A percentile compares a stretch with the other conserved stretches of the same genome.
These are phyloP conservation scores for Desmodus rotundus DNA, from an alignment of 2,113 vertebrate species.

Conservation along the genomic window DNA sequence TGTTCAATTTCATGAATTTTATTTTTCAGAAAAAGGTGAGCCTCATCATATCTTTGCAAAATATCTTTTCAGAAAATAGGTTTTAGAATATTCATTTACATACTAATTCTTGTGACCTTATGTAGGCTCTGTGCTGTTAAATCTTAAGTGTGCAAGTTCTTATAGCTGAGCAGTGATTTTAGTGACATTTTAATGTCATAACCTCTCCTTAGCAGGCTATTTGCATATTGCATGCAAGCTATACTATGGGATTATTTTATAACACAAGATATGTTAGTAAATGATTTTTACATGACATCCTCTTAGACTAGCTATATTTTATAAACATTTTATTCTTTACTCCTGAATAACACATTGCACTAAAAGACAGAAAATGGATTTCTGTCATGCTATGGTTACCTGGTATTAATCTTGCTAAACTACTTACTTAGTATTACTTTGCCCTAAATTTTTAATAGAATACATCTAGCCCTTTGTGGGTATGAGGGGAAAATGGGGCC, in stretches of 20 bases:
- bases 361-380: not conserved
- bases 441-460: not conserved
- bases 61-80: not conserved
- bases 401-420: not conserved
- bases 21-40: not conserved
- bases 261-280: not conserved
- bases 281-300: not conserved
- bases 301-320: not conserved
- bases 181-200: slow-evolving; percentile 41
- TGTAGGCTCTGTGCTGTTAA: not conserved
- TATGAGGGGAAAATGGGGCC: not conserved
- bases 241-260: not conserved
- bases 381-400: not conserved
- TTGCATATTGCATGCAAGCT: not conserved
- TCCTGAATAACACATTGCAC: not conserved
- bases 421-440: slow-evolving; percentile 10
- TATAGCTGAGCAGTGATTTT: not conserved
- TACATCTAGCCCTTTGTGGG: not conserved
- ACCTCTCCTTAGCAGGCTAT: not conserved
- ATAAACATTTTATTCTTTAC: not conserved
- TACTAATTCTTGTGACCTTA: not conserved
- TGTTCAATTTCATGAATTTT: not conserved
- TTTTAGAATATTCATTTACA: slow-evolving; percentile 27
- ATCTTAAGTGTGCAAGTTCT: not conserved
- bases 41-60: not conserved